Evolutionary conservation across 2,797 vertebrate genomes (phyloP).

Genomic region (Telmatherina bonti): DNA sequence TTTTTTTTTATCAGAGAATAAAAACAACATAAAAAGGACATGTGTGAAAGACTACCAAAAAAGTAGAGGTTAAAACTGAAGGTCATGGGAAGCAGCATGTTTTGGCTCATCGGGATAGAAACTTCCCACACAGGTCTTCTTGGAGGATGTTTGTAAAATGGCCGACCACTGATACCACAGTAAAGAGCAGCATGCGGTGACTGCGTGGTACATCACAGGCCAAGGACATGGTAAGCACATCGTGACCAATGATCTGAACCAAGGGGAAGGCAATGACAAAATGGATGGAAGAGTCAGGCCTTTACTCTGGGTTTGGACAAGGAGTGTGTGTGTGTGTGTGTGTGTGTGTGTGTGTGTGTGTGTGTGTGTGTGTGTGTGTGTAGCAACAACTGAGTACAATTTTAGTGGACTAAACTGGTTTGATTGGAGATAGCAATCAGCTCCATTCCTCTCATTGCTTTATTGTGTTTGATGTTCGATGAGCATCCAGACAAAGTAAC

Average conservation of each 20-base stretch:
- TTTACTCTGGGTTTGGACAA: constrained; percentile 60
- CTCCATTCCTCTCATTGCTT: constrained; percentile 64
- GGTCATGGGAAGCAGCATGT: constrained; percentile 79
- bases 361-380: constrained; percentile 15
- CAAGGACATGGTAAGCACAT: constrained; percentile 74
- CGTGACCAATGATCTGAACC: constrained; percentile 75
- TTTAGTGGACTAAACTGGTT: constrained; percentile 69
- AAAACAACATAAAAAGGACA: too few species aligned
- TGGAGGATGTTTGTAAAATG: constrained; percentile 78
- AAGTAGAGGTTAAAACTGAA: constrained; percentile 72
- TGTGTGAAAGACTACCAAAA: too few species aligned
- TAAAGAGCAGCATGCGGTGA: constrained; percentile 67
- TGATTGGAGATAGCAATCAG: constrained; percentile 80
- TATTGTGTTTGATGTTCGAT: constrained; percentile 78
- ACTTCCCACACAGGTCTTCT: constrained; percentile 75
- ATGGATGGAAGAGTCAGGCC: constrained; percentile 58
- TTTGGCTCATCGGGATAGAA: constrained; percentile 70
- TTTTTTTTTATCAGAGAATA: too few species aligned
- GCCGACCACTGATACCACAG: constrained; percentile 79
- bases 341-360: constrained; percentile 19
- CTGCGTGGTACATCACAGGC: constrained; percentile 62
- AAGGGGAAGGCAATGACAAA: constrained; percentile 53
- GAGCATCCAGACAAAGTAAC: constrained; percentile 70
- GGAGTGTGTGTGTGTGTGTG: constrained; percentile 22
- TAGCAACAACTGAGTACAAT: constrained; percentile 28